phyloP scores from a whole-genome alignment of 1,140 invertebrate genomes.

The Temnothorax curvispinosus region DNA sequence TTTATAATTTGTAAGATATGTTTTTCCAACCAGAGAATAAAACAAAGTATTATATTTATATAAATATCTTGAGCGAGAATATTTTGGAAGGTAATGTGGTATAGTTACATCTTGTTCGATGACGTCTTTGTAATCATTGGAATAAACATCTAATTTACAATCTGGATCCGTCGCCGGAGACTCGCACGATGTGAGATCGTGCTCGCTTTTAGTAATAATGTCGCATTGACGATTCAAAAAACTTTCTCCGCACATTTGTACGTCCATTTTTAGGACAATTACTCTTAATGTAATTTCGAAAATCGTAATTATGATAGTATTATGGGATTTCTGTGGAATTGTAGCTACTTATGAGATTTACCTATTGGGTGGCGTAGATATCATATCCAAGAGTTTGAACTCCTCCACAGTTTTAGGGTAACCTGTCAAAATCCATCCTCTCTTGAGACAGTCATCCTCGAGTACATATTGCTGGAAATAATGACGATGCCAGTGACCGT shows the following conservation, averaged over 20 bases:
- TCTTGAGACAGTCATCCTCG: slow-evolving; percentile 85
- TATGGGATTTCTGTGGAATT: background rate
- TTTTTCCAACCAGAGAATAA: background rate
- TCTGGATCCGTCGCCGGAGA: background rate
- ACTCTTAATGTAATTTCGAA: slow-evolving; percentile 62
- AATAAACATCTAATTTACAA: slow-evolving; percentile 54
- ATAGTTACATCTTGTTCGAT: slow-evolving; percentile 70
- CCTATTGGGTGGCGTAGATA: slow-evolving; percentile 88
- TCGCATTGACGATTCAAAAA: slow-evolving; percentile 65
- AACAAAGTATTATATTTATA: background rate
- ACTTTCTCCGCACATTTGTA: slow-evolving; percentile 58
- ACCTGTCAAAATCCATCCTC: slow-evolving; percentile 88
- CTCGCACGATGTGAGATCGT: slow-evolving; percentile 41
- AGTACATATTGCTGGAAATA: slow-evolving; percentile 75
- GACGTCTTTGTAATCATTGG: slow-evolving; percentile 61
- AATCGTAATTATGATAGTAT: background rate
- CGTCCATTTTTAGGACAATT: slow-evolving; percentile 67
- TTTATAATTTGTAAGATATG: background rate
- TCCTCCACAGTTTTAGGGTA: slow-evolving; percentile 86
- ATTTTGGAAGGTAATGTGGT: background rate
- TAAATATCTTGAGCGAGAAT: background rate
- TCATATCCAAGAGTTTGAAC: slow-evolving; percentile 87
- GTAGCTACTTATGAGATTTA: slow-evolving; percentile 62
- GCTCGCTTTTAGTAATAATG: slow-evolving; percentile 54
- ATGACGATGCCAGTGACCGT: background rate